Conservation (phyloP, 2,888 invertebrate genomes). For the Papilio protenor region DNA sequence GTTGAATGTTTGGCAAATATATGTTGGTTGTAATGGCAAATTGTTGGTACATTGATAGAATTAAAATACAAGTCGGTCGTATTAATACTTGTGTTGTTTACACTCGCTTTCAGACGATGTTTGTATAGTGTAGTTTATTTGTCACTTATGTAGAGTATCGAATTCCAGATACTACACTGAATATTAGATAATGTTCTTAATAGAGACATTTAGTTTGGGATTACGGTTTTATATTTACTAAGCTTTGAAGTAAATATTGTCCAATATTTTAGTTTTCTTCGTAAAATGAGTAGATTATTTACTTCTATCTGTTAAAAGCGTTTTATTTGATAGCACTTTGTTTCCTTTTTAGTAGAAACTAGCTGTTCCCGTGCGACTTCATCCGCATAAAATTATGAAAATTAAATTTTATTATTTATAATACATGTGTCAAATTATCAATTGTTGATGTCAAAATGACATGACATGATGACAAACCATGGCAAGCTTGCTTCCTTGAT, state of each 20-base stretch:
- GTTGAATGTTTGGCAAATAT: neutral
- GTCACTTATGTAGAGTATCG: neutral
- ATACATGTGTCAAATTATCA: too few relatives aligned
- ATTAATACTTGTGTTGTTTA: conserved; percentile 33
- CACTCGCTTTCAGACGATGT: conserved; percentile 31
- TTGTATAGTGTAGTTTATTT: conserved; percentile 6
- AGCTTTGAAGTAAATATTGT: neutral
- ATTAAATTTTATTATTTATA: too few relatives aligned
- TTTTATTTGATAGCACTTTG: neutral
- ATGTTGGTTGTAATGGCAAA: conserved; percentile 27
- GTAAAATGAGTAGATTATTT: neutral
- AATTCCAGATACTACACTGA: neutral
- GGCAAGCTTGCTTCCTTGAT: too few relatives aligned
- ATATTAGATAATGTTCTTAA: conserved; percentile 12
- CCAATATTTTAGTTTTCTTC: neutral
- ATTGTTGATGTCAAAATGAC: too few relatives aligned
- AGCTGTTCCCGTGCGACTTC: too few relatives aligned
- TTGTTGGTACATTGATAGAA: conserved; percentile 45
- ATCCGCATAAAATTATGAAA: too few relatives aligned
- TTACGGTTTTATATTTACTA: neutral
- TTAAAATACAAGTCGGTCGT: conserved; percentile 45
- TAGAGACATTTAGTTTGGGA: neutral
- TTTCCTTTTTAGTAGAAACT: neutral
- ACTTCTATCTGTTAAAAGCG: neutral
- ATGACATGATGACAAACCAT: too few relatives aligned